Conservation (phyloP, 2,888 invertebrate species). For the Macrophya alboannulata region DNA sequence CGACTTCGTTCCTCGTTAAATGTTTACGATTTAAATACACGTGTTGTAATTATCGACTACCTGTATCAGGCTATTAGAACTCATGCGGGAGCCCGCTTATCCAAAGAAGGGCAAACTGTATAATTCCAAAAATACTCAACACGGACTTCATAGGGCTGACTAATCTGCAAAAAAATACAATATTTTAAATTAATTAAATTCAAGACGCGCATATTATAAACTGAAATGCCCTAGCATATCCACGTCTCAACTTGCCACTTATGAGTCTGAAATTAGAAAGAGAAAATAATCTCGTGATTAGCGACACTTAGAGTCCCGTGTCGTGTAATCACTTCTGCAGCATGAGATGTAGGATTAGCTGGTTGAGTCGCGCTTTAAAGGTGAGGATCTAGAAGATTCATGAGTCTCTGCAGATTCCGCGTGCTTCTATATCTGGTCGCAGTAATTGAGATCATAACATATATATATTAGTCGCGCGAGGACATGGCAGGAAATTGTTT, state of each 20-base stretch:
- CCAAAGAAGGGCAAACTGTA: not conserved
- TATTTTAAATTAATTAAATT: not conserved
- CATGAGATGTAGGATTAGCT: conserved; percentile 24
- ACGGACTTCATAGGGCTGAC: not conserved
- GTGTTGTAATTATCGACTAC: conserved; percentile 62
- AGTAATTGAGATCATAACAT: not conserved
- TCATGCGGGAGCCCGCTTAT: conserved; percentile 29
- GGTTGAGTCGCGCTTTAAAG: conserved; percentile 15
- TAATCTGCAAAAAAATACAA: not conserved
- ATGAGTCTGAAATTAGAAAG: conserved; percentile 6
- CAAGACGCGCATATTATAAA: not conserved
- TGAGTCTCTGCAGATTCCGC: not conserved
- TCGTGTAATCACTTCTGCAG: not conserved
- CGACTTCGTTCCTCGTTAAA: not conserved
- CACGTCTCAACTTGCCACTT: not conserved
- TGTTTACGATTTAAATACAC: conserved; percentile 31
- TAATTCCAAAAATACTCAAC: not conserved
- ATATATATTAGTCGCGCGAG: not conserved
- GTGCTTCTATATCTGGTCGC: not conserved
- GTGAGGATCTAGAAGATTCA: conserved; percentile 19
- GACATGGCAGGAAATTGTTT: not conserved
- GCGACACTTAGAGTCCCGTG: conserved; percentile 12
- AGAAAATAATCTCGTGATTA: conserved; percentile 18
- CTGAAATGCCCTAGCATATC: not conserved
- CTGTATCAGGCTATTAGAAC: conserved; percentile 27